Evolutionary conservation across 2,797 vertebrate genomes (phyloP), one percentile per base, ranked within the genome.

Genomic region (Aulostomus chinensis): DNA sequence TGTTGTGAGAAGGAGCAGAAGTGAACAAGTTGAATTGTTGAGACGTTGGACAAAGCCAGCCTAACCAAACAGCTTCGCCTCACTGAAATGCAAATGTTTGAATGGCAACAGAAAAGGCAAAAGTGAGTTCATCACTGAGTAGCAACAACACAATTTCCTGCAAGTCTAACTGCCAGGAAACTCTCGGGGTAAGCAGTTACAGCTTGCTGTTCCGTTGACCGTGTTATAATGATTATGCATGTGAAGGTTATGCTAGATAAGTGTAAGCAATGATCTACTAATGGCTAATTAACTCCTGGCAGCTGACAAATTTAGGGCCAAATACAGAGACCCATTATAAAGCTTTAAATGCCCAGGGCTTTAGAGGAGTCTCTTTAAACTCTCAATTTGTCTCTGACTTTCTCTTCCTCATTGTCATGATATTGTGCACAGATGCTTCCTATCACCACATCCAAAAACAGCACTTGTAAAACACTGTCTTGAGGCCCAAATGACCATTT

Each of bases 181-280:
- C 67, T 48, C 58, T 36, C 32, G 47, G 49, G 76, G 58, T 47
- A 53, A 52, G 53, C 51, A 68, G 75, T 87, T 81, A 71, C 72
- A 74, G 54, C 65, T 64, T 80, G 82, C 84, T 86, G 76, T 87
- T 84, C 68, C 43, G 64, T 83, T 84, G 80, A 83, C 81, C 76
- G 65, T 83, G 73, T 80, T 82, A 72, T 69, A 66, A 84, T 82
- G 83, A 85, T 80, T 79, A 73, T 65, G 58, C 62, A 84, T 72
- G 71, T 88, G 87, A 92, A 91, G 89, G 91, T 90, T 89, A 87
- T 78, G 62, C 64, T 69, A 76, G 55, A 68, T 81, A 88, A 88
- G 76, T 76, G 72, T 86, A 70, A 50, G 72, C 76, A 75, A 76
- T 87, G 76, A 85, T 86, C 69, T 70, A 72, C 83, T 89, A 87